These are phyloP conservation scores for Geotrypetes seraphini DNA, from an alignment of 2,797 vertebrate species.

Conservation along the genomic window DNA sequence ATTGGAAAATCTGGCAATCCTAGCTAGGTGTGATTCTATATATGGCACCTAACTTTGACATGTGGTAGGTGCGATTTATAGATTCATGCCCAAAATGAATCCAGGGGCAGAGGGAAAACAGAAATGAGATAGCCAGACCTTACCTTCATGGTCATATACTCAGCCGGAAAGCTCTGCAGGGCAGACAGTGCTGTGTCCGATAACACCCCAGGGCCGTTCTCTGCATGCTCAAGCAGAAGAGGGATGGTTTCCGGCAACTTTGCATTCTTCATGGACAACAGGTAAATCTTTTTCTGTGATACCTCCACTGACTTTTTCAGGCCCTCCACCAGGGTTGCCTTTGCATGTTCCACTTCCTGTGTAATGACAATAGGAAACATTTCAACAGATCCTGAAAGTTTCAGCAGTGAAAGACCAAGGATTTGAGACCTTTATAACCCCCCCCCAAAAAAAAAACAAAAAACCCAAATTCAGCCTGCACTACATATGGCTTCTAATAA, in stretches of 20 bases:
- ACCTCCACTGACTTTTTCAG: constrained; percentile 17
- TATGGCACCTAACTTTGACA: no score
- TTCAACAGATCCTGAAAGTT: rapidly evolving
- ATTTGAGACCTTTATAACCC: no score
- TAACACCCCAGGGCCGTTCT: neutral
- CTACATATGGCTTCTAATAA: no score
- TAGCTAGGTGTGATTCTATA: no score
- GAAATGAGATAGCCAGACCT: no score
- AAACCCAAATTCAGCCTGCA: no score
- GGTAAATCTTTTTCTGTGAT: neutral
- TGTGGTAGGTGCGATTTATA: no score
- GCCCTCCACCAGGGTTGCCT: constrained; percentile 17
- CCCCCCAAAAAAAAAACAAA: no score
- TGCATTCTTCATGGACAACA: constrained; percentile 34
- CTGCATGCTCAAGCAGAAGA: constrained; percentile 21
- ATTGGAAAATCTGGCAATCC: no score
- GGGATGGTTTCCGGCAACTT: constrained; percentile 30
- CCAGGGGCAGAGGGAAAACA: no score
- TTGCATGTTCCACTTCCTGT: constrained; percentile 30
- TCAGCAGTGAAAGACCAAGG: no score
- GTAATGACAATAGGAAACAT: rapidly evolving
- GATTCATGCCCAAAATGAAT: no score
- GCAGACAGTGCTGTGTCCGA: constrained; percentile 9
- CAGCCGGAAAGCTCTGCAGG: constrained; percentile 5
- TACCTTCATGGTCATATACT: constrained; percentile 34